A percentile compares a stretch with the other conserved stretches of the same genome.
These are phyloP conservation scores for Dendrocincla tyrannina DNA, from an alignment of 2,797 vertebrate genomes.

Conservation along the genomic window DNA sequence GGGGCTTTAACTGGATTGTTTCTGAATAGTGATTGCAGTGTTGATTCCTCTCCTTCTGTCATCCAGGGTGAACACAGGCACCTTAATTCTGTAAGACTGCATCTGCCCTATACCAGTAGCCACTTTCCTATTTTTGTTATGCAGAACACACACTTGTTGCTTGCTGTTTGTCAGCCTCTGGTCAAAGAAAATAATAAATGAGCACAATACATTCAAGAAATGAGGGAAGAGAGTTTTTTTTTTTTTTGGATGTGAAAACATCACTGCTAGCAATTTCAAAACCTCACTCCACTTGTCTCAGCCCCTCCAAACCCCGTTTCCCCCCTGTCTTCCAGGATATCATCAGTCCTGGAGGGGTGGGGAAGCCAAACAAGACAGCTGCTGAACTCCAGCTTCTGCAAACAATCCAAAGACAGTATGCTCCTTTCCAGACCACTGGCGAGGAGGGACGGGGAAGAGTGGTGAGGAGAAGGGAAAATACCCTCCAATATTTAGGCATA, in stretches of 20 bases:
- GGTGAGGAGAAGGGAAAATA: not conserved
- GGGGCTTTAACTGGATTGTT: not conserved
- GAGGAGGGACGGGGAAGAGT: not conserved
- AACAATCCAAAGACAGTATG: slow-evolving; percentile 23
- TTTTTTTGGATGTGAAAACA: not conserved
- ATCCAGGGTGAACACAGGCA: not conserved
- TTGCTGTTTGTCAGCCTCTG: not conserved
- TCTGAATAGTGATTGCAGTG: not conserved
- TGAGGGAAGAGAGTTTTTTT: not conserved
- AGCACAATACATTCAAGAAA: not conserved
- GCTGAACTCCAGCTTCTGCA: slow-evolving; percentile 26
- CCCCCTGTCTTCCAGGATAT: not conserved
- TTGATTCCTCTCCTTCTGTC: not conserved
- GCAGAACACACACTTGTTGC: not conserved
- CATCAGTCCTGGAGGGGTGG: not conserved
- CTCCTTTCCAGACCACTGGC: slow-evolving; percentile 24
- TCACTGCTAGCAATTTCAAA: slow-evolving; percentile 10
- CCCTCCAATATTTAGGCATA: not conserved
- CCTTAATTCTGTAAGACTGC: not conserved
- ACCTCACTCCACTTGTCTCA: not conserved
- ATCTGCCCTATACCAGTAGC: not conserved
- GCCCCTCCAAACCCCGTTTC: not conserved
- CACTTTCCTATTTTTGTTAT: not conserved
- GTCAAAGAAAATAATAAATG: slow-evolving; percentile 19
- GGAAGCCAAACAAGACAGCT: slow-evolving; percentile 15